Conservation (phyloP, 2,113 vertebrate species). For the Hippocampus comes region DNA sequence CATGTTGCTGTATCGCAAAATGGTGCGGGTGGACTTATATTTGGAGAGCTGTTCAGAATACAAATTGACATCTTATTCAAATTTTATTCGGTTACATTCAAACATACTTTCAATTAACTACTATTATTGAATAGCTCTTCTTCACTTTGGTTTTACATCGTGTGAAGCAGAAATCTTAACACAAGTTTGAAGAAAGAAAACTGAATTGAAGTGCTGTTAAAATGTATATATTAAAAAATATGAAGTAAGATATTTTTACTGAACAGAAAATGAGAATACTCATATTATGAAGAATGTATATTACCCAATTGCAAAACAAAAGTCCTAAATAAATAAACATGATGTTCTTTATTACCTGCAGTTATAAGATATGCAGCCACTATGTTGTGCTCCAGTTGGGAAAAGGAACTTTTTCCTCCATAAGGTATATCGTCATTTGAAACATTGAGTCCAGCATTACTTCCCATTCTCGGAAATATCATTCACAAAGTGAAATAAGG, state of each 20-base stretch:
- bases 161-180: not conserved
- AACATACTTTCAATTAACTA: not conserved
- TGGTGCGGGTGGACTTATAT: too few relatives aligned
- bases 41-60: too few relatives aligned
- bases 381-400: slow-evolving; percentile 83
- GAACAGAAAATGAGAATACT: not conserved
- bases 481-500: not conserved
- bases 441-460: slow-evolving; percentile 35
- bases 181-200: not conserved
- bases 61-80: too few relatives aligned
- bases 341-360: slow-evolving; percentile 80
- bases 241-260: too few relatives aligned
- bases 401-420: slow-evolving; percentile 58
- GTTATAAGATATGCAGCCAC: slow-evolving; percentile 90
- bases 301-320: not conserved
- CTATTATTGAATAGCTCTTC: not conserved
- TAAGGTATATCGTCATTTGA: slow-evolving; percentile 39
- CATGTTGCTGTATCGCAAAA: too few relatives aligned
- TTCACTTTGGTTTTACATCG: not conserved
- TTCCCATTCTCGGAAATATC: slow-evolving; percentile 33
- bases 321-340: not conserved
- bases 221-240: not conserved
- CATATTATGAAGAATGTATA: not conserved
- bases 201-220: too few relatives aligned
- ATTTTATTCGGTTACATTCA: not conserved